Evolutionary conservation across 2,113 vertebrate genomes (phyloP).

Genomic region (Dasyurus viverrinus): DNA sequence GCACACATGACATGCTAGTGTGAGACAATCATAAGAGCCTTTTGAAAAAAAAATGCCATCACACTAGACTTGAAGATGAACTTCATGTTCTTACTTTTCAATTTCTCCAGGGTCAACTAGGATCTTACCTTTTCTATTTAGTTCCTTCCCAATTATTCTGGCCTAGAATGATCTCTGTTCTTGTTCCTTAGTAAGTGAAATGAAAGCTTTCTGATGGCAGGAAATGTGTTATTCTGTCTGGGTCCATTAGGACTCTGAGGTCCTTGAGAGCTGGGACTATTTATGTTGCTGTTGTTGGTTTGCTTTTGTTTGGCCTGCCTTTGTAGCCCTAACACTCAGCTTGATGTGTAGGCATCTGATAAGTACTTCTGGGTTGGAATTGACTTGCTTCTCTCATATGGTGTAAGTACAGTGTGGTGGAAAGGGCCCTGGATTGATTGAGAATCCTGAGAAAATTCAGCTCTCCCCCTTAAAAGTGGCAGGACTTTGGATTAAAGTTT

Average conservation of each 20-base stretch:
- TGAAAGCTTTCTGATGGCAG: background rate
- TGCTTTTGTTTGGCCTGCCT: background rate
- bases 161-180: background rate
- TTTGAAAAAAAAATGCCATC: conserved; percentile 48
- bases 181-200: background rate
- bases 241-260: conserved; percentile 1
- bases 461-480: background rate
- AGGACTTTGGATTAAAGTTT: background rate
- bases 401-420: background rate
- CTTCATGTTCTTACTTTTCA: background rate
- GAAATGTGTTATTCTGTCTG: background rate
- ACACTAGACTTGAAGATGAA: conserved; percentile 2
- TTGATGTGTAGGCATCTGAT: background rate
- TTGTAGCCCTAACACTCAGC: background rate
- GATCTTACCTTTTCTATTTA: background rate
- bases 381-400: background rate
- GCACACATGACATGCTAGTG: conserved; percentile 54
- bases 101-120: background rate
- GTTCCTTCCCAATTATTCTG: background rate
- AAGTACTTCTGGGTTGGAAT: background rate
- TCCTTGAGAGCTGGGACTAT: background rate
- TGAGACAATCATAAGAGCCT: conserved; percentile 59
- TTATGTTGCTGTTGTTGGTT: background rate
- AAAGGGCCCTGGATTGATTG: background rate
- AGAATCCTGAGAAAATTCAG: background rate